Conservation (phyloP, 2,113 vertebrate genomes). For the Microcebus griseorufus region DNA sequence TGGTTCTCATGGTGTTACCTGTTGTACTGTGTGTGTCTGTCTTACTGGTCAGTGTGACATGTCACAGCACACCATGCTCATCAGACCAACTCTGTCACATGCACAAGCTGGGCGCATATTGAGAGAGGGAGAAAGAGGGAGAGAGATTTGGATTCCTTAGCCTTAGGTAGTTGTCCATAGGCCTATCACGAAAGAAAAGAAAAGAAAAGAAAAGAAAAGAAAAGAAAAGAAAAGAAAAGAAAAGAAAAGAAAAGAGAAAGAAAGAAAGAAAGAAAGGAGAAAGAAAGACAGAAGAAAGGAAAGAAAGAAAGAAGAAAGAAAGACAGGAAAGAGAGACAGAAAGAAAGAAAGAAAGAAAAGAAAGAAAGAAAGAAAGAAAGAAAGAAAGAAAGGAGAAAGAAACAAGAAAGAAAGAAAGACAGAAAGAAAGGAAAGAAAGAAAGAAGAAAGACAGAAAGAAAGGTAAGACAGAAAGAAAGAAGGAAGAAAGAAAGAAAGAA, state of each 20-base stretch:
- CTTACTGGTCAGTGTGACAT: neutral
- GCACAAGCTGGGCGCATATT: neutral
- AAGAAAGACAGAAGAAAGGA: too few species aligned
- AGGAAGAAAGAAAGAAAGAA: too few species aligned
- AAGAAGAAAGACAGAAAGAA: accelerated
- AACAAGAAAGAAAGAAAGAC: too few species aligned
- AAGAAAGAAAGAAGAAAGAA: too few species aligned
- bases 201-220: accelerated
- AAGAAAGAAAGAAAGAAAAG: too few species aligned
- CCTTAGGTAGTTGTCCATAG: neutral
- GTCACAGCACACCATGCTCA: accelerated
- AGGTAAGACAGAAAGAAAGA: too few species aligned
- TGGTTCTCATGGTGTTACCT: neutral
- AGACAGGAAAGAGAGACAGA: accelerated
- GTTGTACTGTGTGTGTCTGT: accelerated
- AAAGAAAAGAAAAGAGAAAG: too few species aligned
- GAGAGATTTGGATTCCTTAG: neutral
- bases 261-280: too few species aligned
- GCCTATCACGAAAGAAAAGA: neutral
- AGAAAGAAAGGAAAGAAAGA: too few species aligned
- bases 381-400: accelerated
- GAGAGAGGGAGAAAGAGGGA: neutral
- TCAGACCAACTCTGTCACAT: neutral
- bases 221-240: accelerated
- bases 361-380: too few species aligned